A percentile compares a stretch with the other conserved stretches of the same genome.
Evolutionary conservation across 1,140 invertebrate species (phyloP).

Genomic region (Pseudomyrmex flavicornis): DNA sequence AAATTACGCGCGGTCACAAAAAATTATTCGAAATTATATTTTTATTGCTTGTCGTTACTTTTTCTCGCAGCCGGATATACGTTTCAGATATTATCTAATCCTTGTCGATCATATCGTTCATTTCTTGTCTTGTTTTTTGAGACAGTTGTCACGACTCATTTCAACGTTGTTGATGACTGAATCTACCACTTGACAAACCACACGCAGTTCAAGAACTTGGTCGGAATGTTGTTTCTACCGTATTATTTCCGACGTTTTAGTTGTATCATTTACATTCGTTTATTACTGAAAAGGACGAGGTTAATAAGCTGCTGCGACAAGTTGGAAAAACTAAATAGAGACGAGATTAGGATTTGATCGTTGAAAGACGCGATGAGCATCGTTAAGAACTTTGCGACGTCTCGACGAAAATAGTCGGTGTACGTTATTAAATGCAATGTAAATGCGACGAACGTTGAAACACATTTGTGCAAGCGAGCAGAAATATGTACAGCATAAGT

Average conservation of each 20-base stretch:
- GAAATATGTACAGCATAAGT: constrained; percentile 8
- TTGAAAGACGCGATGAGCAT: not conserved
- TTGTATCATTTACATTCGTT: too few species aligned
- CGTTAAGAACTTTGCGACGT: not conserved
- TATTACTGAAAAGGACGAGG: not conserved
- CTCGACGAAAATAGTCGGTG: not conserved
- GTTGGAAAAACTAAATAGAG: not conserved
- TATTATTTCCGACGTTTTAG: too few species aligned
- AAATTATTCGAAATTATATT: not conserved
- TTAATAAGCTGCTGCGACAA: not conserved
- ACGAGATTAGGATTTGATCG: not conserved
- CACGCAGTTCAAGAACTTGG: too few species aligned
- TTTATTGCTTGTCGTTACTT: not conserved
- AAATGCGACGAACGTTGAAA: not conserved
- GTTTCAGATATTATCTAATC: not conserved
- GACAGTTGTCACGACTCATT: too few species aligned
- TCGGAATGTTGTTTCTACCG: too few species aligned
- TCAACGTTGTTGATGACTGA: too few species aligned
- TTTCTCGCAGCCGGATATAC: not conserved
- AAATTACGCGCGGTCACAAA: constrained; percentile 1
- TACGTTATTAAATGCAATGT: not conserved
- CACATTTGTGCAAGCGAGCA: not conserved
- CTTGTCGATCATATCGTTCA: not conserved
- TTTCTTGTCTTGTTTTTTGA: not conserved
- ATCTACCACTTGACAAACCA: too few species aligned